These are phyloP conservation scores for Brachypodius melanocephalos DNA, from an alignment of 2,113 vertebrate genomes.

Conservation along the genomic window DNA sequence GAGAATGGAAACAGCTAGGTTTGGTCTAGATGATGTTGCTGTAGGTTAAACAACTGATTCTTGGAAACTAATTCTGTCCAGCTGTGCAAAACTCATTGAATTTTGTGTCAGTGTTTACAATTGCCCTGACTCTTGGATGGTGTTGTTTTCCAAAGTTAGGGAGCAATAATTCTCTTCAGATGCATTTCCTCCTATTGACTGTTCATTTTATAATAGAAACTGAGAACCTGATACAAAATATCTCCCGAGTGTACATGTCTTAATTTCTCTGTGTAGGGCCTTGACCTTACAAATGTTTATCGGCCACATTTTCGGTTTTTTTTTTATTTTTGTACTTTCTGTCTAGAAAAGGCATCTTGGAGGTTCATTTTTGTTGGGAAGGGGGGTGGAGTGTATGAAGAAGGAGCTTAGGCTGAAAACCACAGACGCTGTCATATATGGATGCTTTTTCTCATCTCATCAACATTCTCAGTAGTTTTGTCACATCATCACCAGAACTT, in stretches of 20 bases:
- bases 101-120: not conserved
- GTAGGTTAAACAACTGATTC: not conserved
- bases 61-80: not conserved
- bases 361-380: not conserved
- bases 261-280: not conserved
- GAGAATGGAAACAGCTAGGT: not conserved
- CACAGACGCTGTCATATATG: not conserved
- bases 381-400: too few relatives aligned
- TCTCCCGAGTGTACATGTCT: not conserved
- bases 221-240: not conserved
- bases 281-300: not conserved
- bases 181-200: not conserved
- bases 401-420: not conserved
- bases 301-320: not conserved
- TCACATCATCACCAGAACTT: not conserved
- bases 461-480: not conserved
- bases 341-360: not conserved
- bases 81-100: not conserved
- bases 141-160: not conserved
- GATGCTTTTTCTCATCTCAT: not conserved
- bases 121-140: not conserved
- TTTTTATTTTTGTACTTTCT: not conserved
- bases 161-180: not conserved
- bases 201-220: not conserved
- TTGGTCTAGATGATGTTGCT: not conserved